Evolutionary conservation across 2,113 vertebrate genomes (phyloP).

Genomic region (Leuciscus idus): DNA sequence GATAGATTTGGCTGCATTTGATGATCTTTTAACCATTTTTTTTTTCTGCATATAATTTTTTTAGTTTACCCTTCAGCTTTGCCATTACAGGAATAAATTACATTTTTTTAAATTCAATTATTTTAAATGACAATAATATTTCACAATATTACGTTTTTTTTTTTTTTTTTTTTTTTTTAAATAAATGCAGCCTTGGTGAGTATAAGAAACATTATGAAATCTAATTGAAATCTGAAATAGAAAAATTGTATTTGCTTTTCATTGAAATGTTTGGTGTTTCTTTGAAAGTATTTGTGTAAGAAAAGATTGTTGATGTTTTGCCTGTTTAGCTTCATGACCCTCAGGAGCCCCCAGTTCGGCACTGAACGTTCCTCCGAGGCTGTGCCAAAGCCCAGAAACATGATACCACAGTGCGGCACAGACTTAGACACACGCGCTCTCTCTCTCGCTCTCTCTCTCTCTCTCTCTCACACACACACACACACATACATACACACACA

Average conservation of each 20-base stretch:
- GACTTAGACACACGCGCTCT: not conserved
- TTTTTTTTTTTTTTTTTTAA: too few species aligned
- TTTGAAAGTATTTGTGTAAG: constrained; percentile 12
- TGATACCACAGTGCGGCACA: constrained; percentile 5
- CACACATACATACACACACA: not conserved
- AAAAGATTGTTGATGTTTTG: not conserved
- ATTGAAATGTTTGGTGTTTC: constrained; percentile 3
- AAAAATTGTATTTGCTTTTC: not conserved
- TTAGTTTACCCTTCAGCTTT: too few species aligned
- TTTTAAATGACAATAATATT: too few species aligned
- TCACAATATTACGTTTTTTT: too few species aligned
- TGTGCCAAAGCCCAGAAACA: constrained; percentile 41
- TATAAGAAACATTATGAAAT: too few species aligned
- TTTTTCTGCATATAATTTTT: not conserved
- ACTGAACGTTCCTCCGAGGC: constrained; percentile 21
- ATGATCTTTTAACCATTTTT: too few species aligned
- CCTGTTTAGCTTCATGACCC: constrained; percentile 46
- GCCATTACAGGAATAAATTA: too few species aligned
- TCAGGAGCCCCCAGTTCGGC: constrained; percentile 12
- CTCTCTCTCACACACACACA: not conserved
- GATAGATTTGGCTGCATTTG: not conserved
- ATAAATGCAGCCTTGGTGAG: too few species aligned
- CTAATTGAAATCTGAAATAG: too few species aligned
- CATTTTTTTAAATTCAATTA: too few species aligned
- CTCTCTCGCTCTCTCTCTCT: too few species aligned